Evolutionary conservation across 1,140 invertebrate species (phyloP).

Genomic region (Pantala flavescens): DNA sequence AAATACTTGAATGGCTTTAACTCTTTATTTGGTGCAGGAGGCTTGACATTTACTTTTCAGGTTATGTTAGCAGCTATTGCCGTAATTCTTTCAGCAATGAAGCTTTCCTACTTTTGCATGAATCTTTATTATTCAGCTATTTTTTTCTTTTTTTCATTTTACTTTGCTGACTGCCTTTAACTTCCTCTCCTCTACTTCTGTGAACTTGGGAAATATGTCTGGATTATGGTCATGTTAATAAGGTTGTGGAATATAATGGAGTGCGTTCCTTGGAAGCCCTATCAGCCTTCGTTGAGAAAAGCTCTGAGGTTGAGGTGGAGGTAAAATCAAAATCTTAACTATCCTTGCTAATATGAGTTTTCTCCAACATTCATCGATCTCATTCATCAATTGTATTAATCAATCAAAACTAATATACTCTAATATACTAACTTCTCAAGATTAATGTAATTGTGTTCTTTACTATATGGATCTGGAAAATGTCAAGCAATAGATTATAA

Average conservation of each 20-base stretch:
- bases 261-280: slow-evolving; percentile 49
- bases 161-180: not conserved
- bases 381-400: too few species aligned
- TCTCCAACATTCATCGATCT: too few species aligned
- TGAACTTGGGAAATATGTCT: slow-evolving; percentile 14
- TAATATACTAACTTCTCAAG: slow-evolving; percentile 5
- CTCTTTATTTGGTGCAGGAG: not conserved
- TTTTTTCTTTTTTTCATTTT: slow-evolving; percentile 16
- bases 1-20: not conserved
- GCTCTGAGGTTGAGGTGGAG: slow-evolving; percentile 15
- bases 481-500: too few species aligned
- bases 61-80: too few species aligned
- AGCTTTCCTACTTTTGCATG: not conserved
- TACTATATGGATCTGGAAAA: too few species aligned
- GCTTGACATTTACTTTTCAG: not conserved
- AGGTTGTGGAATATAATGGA: slow-evolving; percentile 51
- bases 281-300: slow-evolving; percentile 43
- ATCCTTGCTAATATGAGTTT: slow-evolving; percentile 12
- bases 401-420: too few species aligned
- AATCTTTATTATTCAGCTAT: not conserved
- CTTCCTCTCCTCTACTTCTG: slow-evolving; percentile 11
- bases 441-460: too few species aligned
- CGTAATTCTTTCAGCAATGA: too few species aligned
- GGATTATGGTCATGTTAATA: slow-evolving; percentile 11
- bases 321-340: slow-evolving; percentile 11